Conservation (phyloP, 2,888 invertebrate genomes). For the Callyntrura sp. region DNA sequence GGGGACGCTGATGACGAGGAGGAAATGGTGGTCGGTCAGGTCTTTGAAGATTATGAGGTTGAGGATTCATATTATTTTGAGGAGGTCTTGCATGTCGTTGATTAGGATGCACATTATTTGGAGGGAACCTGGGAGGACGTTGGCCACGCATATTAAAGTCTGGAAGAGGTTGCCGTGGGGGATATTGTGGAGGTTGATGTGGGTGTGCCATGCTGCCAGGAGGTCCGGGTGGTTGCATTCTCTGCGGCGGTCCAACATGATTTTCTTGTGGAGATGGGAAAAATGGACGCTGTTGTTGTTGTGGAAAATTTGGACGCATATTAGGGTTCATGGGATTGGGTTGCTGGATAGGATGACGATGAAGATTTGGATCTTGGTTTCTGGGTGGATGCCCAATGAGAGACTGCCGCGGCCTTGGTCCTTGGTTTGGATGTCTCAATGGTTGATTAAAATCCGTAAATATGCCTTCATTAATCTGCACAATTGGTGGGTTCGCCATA, state of each 20-base stretch:
- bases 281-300: slow-evolving; percentile 51
- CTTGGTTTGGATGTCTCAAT: slow-evolving; percentile 69
- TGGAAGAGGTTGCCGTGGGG: slow-evolving; percentile 54
- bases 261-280: slow-evolving; percentile 34
- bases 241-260: slow-evolving; percentile 40
- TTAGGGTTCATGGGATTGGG: slow-evolving; percentile 22
- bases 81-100: slow-evolving; percentile 30
- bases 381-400: slow-evolving; percentile 30
- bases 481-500: slow-evolving; percentile 59
- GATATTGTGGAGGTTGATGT: slow-evolving; percentile 59
- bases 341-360: slow-evolving; percentile 44
- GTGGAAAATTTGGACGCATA: slow-evolving; percentile 59
- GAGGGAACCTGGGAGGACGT: slow-evolving; percentile 62
- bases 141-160: slow-evolving; percentile 32
- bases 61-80: slow-evolving; percentile 55
- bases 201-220: slow-evolving; percentile 21
- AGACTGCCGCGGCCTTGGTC: slow-evolving; percentile 54
- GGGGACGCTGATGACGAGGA: slow-evolving; percentile 64
- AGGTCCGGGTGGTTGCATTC: slow-evolving; percentile 48
- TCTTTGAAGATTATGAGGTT: slow-evolving; percentile 41
- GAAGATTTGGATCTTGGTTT: slow-evolving; percentile 45
- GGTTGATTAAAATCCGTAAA: slow-evolving; percentile 82
- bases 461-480: slow-evolving; percentile 79
- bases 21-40: slow-evolving; percentile 57
- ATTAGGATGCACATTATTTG: slow-evolving; percentile 39